Evolutionary conservation across 2,888 invertebrate species (phyloP).

Genomic region (Cerastoderma edule): DNA sequence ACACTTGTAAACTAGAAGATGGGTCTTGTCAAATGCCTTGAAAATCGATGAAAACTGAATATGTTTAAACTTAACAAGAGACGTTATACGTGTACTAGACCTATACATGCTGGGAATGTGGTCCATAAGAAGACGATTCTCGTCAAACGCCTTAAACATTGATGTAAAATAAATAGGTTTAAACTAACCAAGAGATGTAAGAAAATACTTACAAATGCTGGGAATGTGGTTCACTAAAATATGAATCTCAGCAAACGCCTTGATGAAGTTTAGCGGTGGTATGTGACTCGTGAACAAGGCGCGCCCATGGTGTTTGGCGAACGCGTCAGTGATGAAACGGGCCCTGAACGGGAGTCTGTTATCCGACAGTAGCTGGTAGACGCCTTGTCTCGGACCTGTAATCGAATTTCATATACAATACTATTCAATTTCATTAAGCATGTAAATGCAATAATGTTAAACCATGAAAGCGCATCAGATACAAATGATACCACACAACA

Average conservation of each 20-base stretch:
- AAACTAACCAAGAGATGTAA: neutral
- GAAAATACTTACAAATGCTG: neutral
- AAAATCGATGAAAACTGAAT: too few relatives aligned
- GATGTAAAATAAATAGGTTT: neutral
- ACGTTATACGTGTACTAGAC: too few relatives aligned
- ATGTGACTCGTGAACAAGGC: constrained; percentile 17
- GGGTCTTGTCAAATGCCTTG: too few relatives aligned
- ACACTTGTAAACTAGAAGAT: too few relatives aligned
- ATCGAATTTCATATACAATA: neutral
- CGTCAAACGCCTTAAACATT: neutral
- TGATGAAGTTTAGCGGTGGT: neutral
- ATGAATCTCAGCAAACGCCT: constrained; percentile 2
- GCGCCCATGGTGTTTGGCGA: neutral
- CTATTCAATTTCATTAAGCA: neutral
- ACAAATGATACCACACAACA: too few relatives aligned
- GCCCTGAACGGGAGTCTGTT: neutral
- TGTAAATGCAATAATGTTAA: neutral
- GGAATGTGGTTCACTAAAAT: neutral
- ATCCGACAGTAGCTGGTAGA: neutral
- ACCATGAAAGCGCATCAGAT: too few relatives aligned
- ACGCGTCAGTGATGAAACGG: neutral
- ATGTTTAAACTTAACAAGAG: too few relatives aligned
- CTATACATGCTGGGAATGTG: neutral
- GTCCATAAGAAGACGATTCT: neutral
- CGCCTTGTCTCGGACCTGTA: neutral